Conservation (phyloP, 2,797 vertebrate species). For the Parotocinclus haroldoi region DNA sequence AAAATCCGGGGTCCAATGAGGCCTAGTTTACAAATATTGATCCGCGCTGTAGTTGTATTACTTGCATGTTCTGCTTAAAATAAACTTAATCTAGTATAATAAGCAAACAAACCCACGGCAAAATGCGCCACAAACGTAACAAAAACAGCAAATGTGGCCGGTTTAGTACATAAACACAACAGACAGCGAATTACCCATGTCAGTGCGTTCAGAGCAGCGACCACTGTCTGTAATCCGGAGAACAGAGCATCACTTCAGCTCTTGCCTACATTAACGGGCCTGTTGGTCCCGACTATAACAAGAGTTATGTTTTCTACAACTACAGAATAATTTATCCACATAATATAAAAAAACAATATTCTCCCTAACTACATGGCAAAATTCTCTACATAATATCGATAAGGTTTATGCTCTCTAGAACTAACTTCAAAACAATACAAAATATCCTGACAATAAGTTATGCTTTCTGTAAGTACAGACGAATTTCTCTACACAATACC, state of each 20-base stretch:
- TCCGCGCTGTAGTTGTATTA: conserved; percentile 51
- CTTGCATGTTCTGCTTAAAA: conserved; percentile 46
- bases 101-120: conserved; percentile 12
- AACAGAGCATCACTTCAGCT: conserved; percentile 62
- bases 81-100: conserved; percentile 5
- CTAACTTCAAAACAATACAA: too few species aligned
- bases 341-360: too few species aligned
- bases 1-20: conserved; percentile 62
- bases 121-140: conserved; percentile 31
- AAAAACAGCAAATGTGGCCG: conserved; percentile 49
- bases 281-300: neutral
- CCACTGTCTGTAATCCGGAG: conserved; percentile 60
- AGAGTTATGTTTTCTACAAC: too few species aligned
- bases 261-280: conserved; percentile 27
- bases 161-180: conserved; percentile 55
- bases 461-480: too few species aligned
- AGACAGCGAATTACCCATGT: conserved; percentile 71
- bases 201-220: conserved; percentile 65
- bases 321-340: too few species aligned
- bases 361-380: too few species aligned
- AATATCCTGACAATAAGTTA: too few species aligned
- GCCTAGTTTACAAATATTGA: conserved; percentile 68
- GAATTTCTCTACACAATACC: too few species aligned
- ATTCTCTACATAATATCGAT: too few species aligned
- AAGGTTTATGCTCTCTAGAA: too few species aligned